These are phyloP conservation scores for Listrodromus nycthemerus DNA, from an alignment of 2,888 invertebrate species.

Conservation along the genomic window DNA sequence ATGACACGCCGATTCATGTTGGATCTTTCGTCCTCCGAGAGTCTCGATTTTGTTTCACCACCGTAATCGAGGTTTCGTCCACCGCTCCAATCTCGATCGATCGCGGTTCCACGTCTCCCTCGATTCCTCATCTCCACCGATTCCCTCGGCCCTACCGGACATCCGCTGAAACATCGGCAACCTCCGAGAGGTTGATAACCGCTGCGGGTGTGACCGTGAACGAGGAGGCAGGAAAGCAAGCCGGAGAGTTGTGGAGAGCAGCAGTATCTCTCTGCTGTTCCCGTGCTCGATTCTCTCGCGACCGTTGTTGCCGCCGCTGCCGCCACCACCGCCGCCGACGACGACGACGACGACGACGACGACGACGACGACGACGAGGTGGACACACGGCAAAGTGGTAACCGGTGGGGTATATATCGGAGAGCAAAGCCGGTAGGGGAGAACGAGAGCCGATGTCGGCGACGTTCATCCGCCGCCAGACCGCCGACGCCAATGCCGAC, in stretches of 20 bases:
- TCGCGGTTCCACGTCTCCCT: background rate
- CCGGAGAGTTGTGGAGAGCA: conserved; percentile 80
- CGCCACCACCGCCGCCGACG: too few species aligned
- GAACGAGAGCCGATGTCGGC: conserved; percentile 67
- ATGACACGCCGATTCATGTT: too few species aligned
- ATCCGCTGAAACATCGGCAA: conserved; percentile 51
- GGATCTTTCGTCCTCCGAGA: too few species aligned
- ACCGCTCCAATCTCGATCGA: background rate
- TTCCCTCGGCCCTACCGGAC: conserved; percentile 38
- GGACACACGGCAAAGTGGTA: conserved; percentile 68
- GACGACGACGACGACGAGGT: conserved; percentile 62
- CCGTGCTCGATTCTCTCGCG: conserved; percentile 60
- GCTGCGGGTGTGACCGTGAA: conserved; percentile 84
- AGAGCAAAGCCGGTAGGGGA: conserved; percentile 69
- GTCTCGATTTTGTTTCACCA: background rate
- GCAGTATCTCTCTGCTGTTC: conserved; percentile 59
- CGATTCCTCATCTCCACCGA: background rate
- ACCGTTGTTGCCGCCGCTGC: conserved; percentile 57
- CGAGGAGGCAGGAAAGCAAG: conserved; percentile 83
- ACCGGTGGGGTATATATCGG: conserved; percentile 60
- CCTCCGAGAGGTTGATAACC: conserved; percentile 74
- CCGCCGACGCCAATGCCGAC: conserved; percentile 55
- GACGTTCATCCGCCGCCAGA: conserved; percentile 54
- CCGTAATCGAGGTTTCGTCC: background rate
- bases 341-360: conserved; percentile 60